A percentile compares a stretch with the other conserved stretches of the same genome.
Evolutionary conservation across 2,113 vertebrate species (phyloP).

Genomic region (Cavia aperea): DNA sequence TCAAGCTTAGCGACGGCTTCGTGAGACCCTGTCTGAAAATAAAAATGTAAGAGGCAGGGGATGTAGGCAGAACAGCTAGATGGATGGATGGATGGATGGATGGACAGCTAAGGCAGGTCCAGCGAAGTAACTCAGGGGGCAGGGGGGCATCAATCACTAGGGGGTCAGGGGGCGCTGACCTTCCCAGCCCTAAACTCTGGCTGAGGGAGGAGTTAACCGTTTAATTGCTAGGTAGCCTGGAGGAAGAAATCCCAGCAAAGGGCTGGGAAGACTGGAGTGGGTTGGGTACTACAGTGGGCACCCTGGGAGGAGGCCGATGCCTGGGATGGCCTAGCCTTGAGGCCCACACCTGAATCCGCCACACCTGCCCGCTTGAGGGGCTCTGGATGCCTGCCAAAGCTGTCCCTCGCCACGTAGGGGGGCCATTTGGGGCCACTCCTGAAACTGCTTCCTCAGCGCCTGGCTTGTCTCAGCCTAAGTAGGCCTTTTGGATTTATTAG

Average conservation of each 20-base stretch:
- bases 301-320: background rate
- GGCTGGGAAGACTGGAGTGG: background rate
- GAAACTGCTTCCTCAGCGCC: conserved; percentile 61
- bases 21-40: background rate
- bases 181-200: too few relatives aligned
- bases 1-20: background rate
- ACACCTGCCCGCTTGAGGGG: too few relatives aligned
- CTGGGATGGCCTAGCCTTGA: background rate
- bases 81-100: too few relatives aligned
- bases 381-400: background rate
- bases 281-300: background rate
- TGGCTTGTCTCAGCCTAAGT: conserved; percentile 53
- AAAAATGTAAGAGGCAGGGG: background rate
- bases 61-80: background rate
- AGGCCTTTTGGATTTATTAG: conserved; percentile 66
- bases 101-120: background rate
- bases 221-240: background rate
- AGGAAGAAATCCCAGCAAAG: background rate
- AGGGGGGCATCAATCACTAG: background rate
- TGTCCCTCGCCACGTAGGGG: background rate
- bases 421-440: background rate
- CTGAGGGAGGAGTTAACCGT: background rate
- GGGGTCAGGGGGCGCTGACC: background rate
- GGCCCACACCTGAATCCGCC: background rate
- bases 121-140: too few relatives aligned